Evolutionary conservation across 2,113 vertebrate genomes (phyloP), one percentile per base, ranked within the genome.

Genomic region (Vidua macroura): DNA sequence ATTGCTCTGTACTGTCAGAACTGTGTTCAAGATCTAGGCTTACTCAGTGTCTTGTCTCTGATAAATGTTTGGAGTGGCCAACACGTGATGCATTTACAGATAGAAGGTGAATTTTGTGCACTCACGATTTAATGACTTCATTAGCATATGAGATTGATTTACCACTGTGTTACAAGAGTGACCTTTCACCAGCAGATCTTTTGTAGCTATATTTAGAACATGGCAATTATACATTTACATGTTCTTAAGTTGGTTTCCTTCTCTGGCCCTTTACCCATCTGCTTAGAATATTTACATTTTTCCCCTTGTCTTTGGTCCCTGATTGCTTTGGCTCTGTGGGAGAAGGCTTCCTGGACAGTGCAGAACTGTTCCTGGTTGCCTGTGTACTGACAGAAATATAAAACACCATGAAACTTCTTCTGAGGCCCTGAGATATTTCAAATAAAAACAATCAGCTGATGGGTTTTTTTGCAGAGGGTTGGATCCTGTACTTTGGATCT

Each of bases 131-230:
- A 75, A 92, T 76, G 78, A 33, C 67, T 68, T 87, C 43, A 46
- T 94, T 91, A 89, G 35, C 43, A 35, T 72, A 43, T 27, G 81
- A 73, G 74, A 73, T 83, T 82, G 88, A 91, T 91, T 92, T 93
- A 93, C 78, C 58, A 62, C 68, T 70, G 21, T 52, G 66, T 19
- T 37, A 43, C n/a, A 59, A 31, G 72, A 92, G 49, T 87, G 81
- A 82, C 84, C 84, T 95, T 93, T 94, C 78, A 85, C 91, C 86
- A 73, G 53, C 63, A 69, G 77, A 53, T 79, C 78, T 80, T 75
- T 46, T 43, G 72, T 82, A 80, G 59, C 72, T 95, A 70, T 88
- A 67, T 70, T 90, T 96, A 83, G 85, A 86, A 64, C 11, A 2
- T 13, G 23, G 51, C 64, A 86, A 80, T 88, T 83, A 80, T 51